Conservation (phyloP, 1,140 invertebrate species). For the Drosophila bifasciata region DNA sequence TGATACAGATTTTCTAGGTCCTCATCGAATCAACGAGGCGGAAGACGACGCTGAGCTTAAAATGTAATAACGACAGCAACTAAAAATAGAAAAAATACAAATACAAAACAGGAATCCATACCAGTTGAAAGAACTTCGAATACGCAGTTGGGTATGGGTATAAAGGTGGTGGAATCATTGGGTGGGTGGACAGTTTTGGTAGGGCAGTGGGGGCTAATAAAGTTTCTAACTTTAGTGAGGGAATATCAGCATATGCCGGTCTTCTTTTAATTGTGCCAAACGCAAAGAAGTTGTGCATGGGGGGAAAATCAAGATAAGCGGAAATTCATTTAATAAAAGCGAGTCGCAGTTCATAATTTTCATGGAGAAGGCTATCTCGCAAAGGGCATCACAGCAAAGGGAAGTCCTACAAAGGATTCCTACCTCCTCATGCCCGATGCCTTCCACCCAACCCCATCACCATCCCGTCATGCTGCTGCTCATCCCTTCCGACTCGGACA, state of each 20-base stretch:
- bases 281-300: slow-evolving; percentile 9
- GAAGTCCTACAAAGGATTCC: slow-evolving; percentile 40
- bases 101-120: slow-evolving; percentile 41
- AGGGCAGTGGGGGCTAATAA: slow-evolving; percentile 1
- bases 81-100: slow-evolving; percentile 52
- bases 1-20: slow-evolving; percentile 62
- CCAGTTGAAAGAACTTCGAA: slow-evolving; percentile 39
- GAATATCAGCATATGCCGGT: slow-evolving; percentile 65
- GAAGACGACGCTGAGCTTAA: slow-evolving; percentile 70
- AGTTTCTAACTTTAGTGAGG: slow-evolving; percentile 19
- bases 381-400: slow-evolving; percentile 28
- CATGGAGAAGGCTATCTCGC: slow-evolving; percentile 40
- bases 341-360: slow-evolving; percentile 33
- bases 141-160: background rate
- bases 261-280: slow-evolving; percentile 71
- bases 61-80: slow-evolving; percentile 75
- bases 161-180: background rate
- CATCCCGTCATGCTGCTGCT: slow-evolving; percentile 29
- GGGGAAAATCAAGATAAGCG: slow-evolving; percentile 48
- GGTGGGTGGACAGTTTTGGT: slow-evolving; percentile 6
- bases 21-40: slow-evolving; percentile 70
- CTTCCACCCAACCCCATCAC: slow-evolving; percentile 13
- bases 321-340: slow-evolving; percentile 38
- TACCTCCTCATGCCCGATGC: background rate
- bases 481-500: slow-evolving; percentile 30